Conservation (phyloP, 1,140 invertebrate species). For the Drosophila kepulauana region DNA sequence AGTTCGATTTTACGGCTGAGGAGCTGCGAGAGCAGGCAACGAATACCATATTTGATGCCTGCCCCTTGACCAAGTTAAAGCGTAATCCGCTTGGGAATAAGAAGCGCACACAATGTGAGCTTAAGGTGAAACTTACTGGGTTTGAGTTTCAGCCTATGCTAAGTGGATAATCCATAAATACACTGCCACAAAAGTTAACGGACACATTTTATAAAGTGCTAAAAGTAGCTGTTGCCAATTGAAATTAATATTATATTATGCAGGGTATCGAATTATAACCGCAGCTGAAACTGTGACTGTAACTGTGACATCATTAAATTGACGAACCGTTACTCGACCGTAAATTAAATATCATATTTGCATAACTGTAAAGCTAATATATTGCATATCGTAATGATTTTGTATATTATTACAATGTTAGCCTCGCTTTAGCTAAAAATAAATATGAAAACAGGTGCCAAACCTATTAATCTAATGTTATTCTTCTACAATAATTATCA, state of each 20-base stretch:
- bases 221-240: background rate
- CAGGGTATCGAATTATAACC: too few relatives aligned
- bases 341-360: background rate
- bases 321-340: background rate
- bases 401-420: too few relatives aligned
- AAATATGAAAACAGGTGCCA: too few relatives aligned
- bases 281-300: background rate
- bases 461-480: too few relatives aligned
- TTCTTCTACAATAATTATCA: too few relatives aligned
- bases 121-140: background rate
- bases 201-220: background rate
- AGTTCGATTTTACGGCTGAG: conserved; percentile 3
- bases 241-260: background rate
- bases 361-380: too few relatives aligned
- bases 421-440: too few relatives aligned
- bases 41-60: background rate
- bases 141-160: background rate
- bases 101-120: conserved; percentile 4
- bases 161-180: conserved; percentile 9
- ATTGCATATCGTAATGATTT: too few relatives aligned
- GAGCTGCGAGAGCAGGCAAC: background rate
- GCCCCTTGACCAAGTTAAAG: conserved; percentile 21
- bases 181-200: background rate
- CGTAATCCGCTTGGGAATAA: conserved; percentile 11
- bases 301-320: background rate